Conservation (phyloP, 2,797 vertebrate genomes). For the Neoniphon sammara region DNA sequence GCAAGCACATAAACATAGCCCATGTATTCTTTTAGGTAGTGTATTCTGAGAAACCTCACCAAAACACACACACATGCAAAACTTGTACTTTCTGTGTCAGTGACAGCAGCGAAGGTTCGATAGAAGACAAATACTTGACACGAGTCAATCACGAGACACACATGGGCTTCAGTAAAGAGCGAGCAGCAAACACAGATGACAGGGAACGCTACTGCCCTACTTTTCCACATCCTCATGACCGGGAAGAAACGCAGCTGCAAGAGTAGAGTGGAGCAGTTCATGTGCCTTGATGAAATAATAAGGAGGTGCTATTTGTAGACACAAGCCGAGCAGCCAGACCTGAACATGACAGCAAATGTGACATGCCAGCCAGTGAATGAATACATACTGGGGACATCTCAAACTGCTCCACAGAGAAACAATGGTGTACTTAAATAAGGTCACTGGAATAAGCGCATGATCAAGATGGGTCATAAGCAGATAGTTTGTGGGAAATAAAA, state of each 20-base stretch:
- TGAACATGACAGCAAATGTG: conserved; percentile 52
- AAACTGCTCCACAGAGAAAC: conserved; percentile 11
- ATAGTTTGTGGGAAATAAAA: conserved; percentile 28
- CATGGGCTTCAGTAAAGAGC: conserved; percentile 44
- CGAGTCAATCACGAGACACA: conserved; percentile 52
- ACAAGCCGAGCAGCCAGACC: conserved; percentile 47
- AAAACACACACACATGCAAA: conserved; percentile 17
- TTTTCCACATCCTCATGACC: conserved; percentile 63
- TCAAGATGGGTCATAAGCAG: conserved; percentile 21
- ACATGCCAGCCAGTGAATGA: conserved; percentile 18
- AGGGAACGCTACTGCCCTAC: conserved; percentile 61
- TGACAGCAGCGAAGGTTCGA: neutral
- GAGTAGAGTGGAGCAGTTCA: conserved; percentile 47
- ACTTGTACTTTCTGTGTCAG: conserved; percentile 30
- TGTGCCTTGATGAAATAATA: conserved; percentile 73
- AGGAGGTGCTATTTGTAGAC: conserved; percentile 70
- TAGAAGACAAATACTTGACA: conserved; percentile 23
- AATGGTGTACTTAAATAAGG: neutral
- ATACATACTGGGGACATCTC: conserved; percentile 20
- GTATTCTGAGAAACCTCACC: conserved; percentile 20
- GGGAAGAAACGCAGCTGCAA: conserved; percentile 34
- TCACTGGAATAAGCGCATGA: conserved; percentile 2
- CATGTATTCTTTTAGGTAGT: conserved; percentile 52
- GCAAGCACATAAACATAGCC: conserved; percentile 40
- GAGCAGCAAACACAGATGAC: conserved; percentile 42